A percentile compares a stretch with the other conserved stretches of the same genome.
These are phyloP conservation scores for Amphiura filiformis DNA, from an alignment of 35 echinoderm and acorn worm genomes.

Conservation along the genomic window DNA sequence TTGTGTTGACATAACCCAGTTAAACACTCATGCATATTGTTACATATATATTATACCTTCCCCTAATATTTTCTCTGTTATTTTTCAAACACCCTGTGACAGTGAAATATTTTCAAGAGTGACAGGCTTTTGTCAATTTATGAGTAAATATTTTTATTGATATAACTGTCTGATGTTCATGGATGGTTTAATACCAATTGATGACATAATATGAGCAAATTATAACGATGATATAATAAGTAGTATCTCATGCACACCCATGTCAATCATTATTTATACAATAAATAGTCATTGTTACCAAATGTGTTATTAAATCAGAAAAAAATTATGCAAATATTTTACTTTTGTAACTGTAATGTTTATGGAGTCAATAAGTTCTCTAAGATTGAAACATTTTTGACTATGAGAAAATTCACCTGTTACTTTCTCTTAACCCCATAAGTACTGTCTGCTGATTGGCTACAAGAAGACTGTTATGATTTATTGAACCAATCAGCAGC, in stretches of 20 bases:
- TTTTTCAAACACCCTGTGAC: neutral
- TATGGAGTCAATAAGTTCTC: neutral
- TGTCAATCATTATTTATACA: neutral
- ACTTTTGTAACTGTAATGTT: neutral
- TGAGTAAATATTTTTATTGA: neutral
- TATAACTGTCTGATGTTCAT: neutral
- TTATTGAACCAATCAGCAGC: no score
- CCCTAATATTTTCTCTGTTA: neutral
- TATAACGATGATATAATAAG: neutral
- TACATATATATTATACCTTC: neutral
- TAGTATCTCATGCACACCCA: neutral
- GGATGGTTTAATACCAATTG: neutral
- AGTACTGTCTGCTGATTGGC: no score
- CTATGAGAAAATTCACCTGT: neutral
- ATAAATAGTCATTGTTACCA: neutral
- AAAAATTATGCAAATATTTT: neutral
- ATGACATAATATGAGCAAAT: neutral
- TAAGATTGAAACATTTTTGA: neutral
- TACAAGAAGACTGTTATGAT: no score
- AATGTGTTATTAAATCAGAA: neutral
- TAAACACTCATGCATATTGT: conserved; percentile 12
- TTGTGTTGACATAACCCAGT: neutral
- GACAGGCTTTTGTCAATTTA: neutral
- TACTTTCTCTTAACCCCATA: no score
- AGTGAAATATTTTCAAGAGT: neutral